These are phyloP conservation scores for Ascidia mentula DNA, from an alignment of 23 tunicate species.

Conservation along the genomic window DNA sequence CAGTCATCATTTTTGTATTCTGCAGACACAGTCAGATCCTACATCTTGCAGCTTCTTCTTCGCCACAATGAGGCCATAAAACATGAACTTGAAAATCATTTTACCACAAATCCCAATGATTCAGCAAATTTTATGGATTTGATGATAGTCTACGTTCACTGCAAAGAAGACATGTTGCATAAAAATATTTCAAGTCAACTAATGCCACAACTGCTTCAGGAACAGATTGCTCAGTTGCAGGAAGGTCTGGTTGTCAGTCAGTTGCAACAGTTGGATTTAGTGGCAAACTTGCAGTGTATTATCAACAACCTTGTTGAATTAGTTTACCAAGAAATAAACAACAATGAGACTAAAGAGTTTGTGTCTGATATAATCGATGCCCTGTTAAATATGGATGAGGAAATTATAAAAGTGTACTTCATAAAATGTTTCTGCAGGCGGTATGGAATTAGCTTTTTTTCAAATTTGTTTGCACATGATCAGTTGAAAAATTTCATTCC, in stretches of 20 bases:
- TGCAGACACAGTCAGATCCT: conserved; percentile 44
- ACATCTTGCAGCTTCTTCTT: conserved; percentile 43
- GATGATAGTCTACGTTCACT: conserved; percentile 34
- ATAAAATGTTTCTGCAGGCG: conserved; percentile 36
- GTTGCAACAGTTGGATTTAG: conserved; percentile 27
- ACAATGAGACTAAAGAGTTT: background rate
- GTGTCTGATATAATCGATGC: too few species aligned
- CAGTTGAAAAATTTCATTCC: background rate
- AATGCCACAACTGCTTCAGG: background rate
- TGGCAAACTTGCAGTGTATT: conserved; percentile 13
- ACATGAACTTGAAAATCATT: conserved; percentile 29
- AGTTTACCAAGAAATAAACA: background rate
- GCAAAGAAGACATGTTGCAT: conserved; percentile 30
- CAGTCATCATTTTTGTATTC: conserved; percentile 31
- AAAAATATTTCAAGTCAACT: background rate
- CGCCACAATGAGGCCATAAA: conserved; percentile 9
- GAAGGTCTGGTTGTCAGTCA: background rate
- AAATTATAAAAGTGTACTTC: conserved; percentile 18
- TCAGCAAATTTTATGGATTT: conserved; percentile 16
- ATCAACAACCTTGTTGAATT: background rate
- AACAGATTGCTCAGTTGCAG: background rate
- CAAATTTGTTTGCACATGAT: background rate
- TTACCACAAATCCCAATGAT: conserved; percentile 15
- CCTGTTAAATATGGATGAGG: background rate
- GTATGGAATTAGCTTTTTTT: conserved; percentile 21